phyloP scores from a whole-genome alignment of 2,797 vertebrate genomes.

The Gymnopithys bicolor region DNA sequence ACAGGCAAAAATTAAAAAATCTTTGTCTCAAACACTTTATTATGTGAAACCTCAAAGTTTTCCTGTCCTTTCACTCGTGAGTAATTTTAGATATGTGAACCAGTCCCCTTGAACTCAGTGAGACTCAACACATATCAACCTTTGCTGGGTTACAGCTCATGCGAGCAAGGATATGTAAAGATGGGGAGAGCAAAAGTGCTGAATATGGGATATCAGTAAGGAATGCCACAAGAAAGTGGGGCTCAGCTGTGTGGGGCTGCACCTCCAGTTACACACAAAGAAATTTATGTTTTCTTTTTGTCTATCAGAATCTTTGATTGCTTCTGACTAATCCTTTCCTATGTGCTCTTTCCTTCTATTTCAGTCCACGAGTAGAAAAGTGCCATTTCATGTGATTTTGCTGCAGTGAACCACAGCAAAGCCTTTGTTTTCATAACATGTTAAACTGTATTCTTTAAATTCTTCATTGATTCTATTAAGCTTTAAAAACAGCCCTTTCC shows the following conservation, averaged over 20 bases:
- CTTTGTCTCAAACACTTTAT: not conserved
- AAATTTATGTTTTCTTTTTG: not conserved
- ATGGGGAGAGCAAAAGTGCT: not conserved
- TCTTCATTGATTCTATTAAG: constrained; percentile 57
- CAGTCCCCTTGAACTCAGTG: not conserved
- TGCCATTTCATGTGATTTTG: constrained; percentile 6
- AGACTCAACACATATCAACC: not conserved
- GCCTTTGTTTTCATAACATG: constrained; percentile 51
- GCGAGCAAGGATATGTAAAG: fast-evolving
- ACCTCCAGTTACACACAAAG: not conserved
- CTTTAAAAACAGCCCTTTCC: constrained; percentile 42
- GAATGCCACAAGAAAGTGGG: not conserved
- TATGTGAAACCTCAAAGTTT: not conserved
- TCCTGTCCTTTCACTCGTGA: not conserved
- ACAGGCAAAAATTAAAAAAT: not conserved
- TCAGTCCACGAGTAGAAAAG: not conserved
- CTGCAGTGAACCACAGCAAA: constrained; percentile 39
- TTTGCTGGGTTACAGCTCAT: not conserved
- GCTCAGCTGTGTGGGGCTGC: not conserved
- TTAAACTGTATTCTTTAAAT: constrained; percentile 56
- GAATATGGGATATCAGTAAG: not conserved
- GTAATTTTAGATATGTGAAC: not conserved
- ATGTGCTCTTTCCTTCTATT: not conserved
- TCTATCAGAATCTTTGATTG: not conserved
- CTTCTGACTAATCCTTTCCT: not conserved